phyloP scores from a whole-genome alignment of 2,888 invertebrate species.

The Cosmorhoe ocellata region DNA sequence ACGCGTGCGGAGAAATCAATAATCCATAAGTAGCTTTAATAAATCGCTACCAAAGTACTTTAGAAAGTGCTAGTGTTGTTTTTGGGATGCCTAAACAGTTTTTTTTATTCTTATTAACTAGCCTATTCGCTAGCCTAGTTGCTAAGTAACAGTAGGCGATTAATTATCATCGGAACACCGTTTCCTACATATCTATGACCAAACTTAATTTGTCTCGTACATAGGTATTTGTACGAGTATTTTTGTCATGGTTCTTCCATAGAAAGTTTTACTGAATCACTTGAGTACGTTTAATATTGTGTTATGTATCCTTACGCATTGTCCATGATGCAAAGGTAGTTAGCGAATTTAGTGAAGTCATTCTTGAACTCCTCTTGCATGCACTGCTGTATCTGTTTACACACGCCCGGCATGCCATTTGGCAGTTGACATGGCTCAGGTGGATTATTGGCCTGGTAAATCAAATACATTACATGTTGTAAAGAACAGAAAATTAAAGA shows the following conservation, averaged over 20 bases:
- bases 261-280: too few relatives aligned
- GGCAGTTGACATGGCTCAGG: slow-evolving; percentile 82
- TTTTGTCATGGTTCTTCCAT: too few relatives aligned
- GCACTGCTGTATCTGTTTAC: slow-evolving; percentile 84
- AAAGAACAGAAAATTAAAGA: too few relatives aligned
- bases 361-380: slow-evolving; percentile 83
- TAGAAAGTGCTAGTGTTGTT: slow-evolving; percentile 8
- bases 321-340: slow-evolving; percentile 87
- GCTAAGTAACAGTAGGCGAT: too few relatives aligned
- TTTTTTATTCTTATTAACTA: too few relatives aligned
- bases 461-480: too few relatives aligned
- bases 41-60: slow-evolving; percentile 10
- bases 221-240: too few relatives aligned
- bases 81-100: neutral
- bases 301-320: slow-evolving; percentile 65
- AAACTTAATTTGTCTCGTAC: too few relatives aligned
- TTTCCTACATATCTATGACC: too few relatives aligned
- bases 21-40: slow-evolving; percentile 24
- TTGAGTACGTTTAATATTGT: too few relatives aligned
- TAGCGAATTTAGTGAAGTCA: slow-evolving; percentile 83
- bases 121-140: too few relatives aligned
- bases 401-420: slow-evolving; percentile 84
- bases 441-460: slow-evolving; percentile 80
- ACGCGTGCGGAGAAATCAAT: slow-evolving; percentile 34
- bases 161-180: too few relatives aligned